Base-by-base conservation (phyloP, 2,113 vertebrate genomes). In the Nothobranchius furzeri region DNA sequence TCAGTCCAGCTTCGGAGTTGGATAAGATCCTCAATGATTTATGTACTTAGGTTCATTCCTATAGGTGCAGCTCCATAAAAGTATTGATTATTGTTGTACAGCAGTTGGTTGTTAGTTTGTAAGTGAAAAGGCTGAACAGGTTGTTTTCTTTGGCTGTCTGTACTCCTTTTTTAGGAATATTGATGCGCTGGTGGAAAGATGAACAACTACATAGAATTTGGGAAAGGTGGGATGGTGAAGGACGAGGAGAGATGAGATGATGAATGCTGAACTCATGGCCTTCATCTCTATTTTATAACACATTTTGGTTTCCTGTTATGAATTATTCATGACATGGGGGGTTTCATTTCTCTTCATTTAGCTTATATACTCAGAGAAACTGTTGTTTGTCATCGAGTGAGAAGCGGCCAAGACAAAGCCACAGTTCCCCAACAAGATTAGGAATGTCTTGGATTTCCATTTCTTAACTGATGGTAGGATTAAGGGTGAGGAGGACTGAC, bases 21-120 rank as follows among this genome's bases (percentile, higher is more conserved):
- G 45, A 75, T 24, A 48, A 36, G 50, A 59, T 25, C 10, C 54
- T 64, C 11, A 62, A 73, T 70, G 65, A 82, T 75, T 77, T 67
- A 68, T 53, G 37, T 45, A 49, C 51, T 60, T 35, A n/a, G 13
- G 2, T 75, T 42, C 47, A 43, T 30, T 52, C 67, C 24, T 47
- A n/a, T 47, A 25, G 20, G 47, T 30, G 42, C 13, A 37, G 30
- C 42, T 67, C 35, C 49, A 24, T 25, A 30, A 48, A 67, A 67
- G 24, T 3, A 45, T 52, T 60, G 54, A 74, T 53, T 66, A 42
- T 25, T 56, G 48, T 14, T 61, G 54, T 25, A 35, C 40, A 56
- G 48, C 36, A 59, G 42, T 43, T 62, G 24, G 35, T 24, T 20
- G 11, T n/a, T 40, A 40, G 25, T 55, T 35, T 0, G 13, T 10